These are phyloP conservation scores for Folsomia candida DNA, from an alignment of 2,888 invertebrate species.

Conservation along the genomic window DNA sequence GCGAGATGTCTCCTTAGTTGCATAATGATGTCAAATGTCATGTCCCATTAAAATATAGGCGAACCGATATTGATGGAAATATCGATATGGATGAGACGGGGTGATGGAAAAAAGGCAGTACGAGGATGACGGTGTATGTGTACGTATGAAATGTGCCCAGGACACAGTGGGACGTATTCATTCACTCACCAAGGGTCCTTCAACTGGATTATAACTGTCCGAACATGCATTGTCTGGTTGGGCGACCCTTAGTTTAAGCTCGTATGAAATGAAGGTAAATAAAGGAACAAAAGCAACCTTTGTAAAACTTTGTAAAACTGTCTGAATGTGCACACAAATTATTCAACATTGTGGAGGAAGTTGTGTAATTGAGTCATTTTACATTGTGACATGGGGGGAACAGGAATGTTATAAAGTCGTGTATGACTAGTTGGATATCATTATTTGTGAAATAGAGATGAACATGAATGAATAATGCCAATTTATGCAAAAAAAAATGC, in stretches of 20 bases:
- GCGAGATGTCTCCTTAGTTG: neutral
- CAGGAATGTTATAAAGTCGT: too few relatives aligned
- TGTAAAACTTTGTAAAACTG: neutral
- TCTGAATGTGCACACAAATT: neutral
- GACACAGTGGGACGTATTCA: neutral
- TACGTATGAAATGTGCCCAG: neutral
- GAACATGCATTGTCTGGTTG: neutral
- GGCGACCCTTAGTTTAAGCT: neutral
- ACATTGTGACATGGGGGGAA: too few relatives aligned
- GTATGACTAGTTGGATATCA: too few relatives aligned
- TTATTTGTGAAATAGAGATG: too few relatives aligned
- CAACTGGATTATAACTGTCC: neutral
- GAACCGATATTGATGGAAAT: slow-evolving; percentile 1
- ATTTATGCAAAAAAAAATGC: neutral
- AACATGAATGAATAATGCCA: neutral
- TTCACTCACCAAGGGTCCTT: neutral
- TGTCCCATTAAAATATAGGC: neutral
- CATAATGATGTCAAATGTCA: slow-evolving; percentile 8
- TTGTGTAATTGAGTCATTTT: neutral
- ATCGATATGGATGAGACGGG: neutral
- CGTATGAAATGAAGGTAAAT: neutral
- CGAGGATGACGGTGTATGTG: too few relatives aligned
- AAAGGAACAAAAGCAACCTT: neutral
- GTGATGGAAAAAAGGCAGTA: neutral
- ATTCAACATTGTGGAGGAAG: neutral